Evolutionary conservation across 2,797 vertebrate genomes (phyloP).

Genomic region (Melanogrammus aeglefinus): DNA sequence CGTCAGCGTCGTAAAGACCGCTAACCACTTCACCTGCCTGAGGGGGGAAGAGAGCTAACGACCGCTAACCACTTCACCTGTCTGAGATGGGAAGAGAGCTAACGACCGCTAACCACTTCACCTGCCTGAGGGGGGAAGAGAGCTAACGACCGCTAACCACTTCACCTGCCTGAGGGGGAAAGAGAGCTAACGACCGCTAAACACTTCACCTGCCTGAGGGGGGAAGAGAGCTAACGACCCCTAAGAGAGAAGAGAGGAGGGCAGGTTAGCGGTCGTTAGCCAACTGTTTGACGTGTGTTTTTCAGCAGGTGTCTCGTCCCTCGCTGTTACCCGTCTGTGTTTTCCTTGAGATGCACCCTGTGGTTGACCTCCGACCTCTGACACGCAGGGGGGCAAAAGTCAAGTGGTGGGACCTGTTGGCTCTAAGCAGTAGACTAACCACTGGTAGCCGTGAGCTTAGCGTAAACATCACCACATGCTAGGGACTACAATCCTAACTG

Average conservation of each 20-base stretch:
- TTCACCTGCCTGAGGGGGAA: conserved; percentile 46
- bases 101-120: too few relatives aligned
- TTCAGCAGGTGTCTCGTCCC: conserved; percentile 55
- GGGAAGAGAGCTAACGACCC: too few relatives aligned
- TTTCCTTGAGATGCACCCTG: background rate
- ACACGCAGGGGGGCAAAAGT: background rate
- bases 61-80: too few relatives aligned
- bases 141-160: conserved; percentile 64
- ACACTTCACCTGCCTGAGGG: too few relatives aligned
- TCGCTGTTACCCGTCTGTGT: background rate
- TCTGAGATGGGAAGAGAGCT: too few relatives aligned
- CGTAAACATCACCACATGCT: too few relatives aligned
- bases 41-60: too few relatives aligned
- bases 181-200: too few relatives aligned
- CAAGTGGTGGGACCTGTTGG: background rate
- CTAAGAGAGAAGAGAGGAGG: conserved; percentile 26
- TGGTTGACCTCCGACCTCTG: background rate
- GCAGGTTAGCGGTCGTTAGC: conserved; percentile 40
- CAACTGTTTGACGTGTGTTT: conserved; percentile 59
- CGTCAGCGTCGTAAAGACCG: conserved; percentile 64
- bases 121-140: conserved; percentile 43
- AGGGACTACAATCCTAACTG: too few relatives aligned
- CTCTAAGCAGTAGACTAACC: too few relatives aligned
- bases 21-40: conserved; percentile 51
- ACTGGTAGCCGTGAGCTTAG: too few relatives aligned